These are phyloP conservation scores for Alectura lathami DNA, from an alignment of 2,113 vertebrate genomes.

Conservation along the genomic window DNA sequence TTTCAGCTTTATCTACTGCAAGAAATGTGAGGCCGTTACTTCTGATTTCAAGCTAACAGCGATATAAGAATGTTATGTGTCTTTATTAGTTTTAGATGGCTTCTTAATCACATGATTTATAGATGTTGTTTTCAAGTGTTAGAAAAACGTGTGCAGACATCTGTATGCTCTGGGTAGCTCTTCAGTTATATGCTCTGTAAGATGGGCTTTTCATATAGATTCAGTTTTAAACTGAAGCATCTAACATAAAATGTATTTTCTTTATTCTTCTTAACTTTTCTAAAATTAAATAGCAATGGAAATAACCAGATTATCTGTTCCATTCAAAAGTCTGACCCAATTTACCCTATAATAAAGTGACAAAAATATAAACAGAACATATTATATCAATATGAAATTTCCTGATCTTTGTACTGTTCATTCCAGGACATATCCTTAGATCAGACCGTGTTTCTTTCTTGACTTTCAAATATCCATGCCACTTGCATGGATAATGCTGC, in stretches of 20 bases:
- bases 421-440: neutral
- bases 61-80: neutral
- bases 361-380: neutral
- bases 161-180: neutral
- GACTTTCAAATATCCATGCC: conserved; percentile 36
- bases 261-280: neutral
- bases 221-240: neutral
- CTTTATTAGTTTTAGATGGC: neutral
- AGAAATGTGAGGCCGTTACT: neutral
- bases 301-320: neutral
- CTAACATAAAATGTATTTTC: neutral
- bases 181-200: neutral
- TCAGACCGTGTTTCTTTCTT: neutral
- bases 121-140: neutral
- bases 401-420: neutral
- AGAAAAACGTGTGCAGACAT: neutral
- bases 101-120: conserved; percentile 7
- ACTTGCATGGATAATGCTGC: neutral
- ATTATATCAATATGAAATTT: neutral
- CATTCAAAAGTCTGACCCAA: neutral
- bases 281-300: neutral
- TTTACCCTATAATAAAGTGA: neutral
- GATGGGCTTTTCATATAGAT: neutral
- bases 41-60: neutral
- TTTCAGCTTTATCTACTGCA: neutral